Percentiles rank a stretch among this genome's conserved stretches.
These are phyloP conservation scores for Habroteleia sp. DNA, from an alignment of 2,888 invertebrate genomes.

Conservation along the genomic window DNA sequence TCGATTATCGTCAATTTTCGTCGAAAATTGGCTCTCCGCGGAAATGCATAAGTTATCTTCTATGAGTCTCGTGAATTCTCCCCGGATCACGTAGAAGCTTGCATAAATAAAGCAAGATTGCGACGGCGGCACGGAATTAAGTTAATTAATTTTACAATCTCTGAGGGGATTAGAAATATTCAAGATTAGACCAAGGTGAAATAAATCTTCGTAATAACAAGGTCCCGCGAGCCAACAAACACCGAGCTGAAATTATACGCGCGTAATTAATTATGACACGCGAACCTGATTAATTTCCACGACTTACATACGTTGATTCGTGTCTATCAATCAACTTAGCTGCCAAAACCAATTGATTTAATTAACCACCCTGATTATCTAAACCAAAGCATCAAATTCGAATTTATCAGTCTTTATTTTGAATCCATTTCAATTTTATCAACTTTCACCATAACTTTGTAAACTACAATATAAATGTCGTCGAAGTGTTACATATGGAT, in stretches of 20 bases:
- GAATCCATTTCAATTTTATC: too few relatives aligned
- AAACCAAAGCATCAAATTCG: too few relatives aligned
- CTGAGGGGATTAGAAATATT: slow-evolving; percentile 49
- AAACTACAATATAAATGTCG: too few relatives aligned
- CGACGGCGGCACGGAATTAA: slow-evolving; percentile 39
- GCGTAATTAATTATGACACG: slow-evolving; percentile 17
- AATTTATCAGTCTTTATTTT: too few relatives aligned
- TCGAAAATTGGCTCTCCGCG: slow-evolving; percentile 59
- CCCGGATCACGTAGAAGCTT: slow-evolving; percentile 40
- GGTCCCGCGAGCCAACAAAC: background rate
- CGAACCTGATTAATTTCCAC: slow-evolving; percentile 16
- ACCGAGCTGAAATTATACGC: background rate
- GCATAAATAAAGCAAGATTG: slow-evolving; percentile 60
- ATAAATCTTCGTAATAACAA: slow-evolving; percentile 14
- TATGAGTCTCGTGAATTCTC: slow-evolving; percentile 54
- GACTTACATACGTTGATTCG: too few relatives aligned
- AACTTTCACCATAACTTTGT: too few relatives aligned
- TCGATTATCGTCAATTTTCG: slow-evolving; percentile 61
- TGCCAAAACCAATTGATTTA: too few relatives aligned
- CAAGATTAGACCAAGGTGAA: slow-evolving; percentile 19
- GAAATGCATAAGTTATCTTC: slow-evolving; percentile 60
- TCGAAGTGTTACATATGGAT: too few relatives aligned
- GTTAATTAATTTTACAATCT: slow-evolving; percentile 60
- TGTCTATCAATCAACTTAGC: too few relatives aligned
- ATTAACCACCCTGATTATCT: too few relatives aligned